Base-by-base conservation (phyloP, 1,140 invertebrate species). In the Stegodyphus mimosarum region DNA sequence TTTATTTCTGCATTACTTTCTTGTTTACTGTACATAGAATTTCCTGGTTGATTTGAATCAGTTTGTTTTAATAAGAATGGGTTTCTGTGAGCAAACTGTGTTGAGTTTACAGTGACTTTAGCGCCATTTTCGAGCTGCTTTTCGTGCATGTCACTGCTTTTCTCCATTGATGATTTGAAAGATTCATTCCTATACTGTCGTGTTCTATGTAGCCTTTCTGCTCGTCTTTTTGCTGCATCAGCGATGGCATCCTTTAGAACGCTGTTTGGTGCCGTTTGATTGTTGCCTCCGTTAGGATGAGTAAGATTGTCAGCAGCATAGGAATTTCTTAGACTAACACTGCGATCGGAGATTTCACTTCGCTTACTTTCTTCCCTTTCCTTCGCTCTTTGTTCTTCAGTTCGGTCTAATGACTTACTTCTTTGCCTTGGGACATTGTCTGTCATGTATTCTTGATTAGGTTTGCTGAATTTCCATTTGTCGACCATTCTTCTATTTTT, bases 391-490 rank as follows among this genome's bases (percentile, higher is more conserved):
- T 76, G 63, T 49, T 78, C 76, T 49, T 86, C 84, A 33, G 18
- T 55, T 50, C 69, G 33, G 55, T 86, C 84, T 66, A 86, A 73
- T 64, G 84, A 86, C 52, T 86, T 86, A 17, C 76, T 78, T 17
- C 69, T 18, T 18, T 64, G 51, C 49, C 70, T 72, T 17, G 18
- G 11, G n/a, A 52, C 18, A 52, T 52, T 55, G 10, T 75, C 60
- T 7, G 1, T 49, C 9, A 48, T 5, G 17, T 7, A n/a, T 55
- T 76, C 73, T n/a, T 53, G 18, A 7, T 64, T 67, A 15, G 64
- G 72, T 64, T 79, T 86, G 6, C 52, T 85, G 52, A 86, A 79
- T 74, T 78, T 86, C 84, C 84, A 86, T 67, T 86, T 86, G 52
- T 86, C 84, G n/a, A 86, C 75, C 2, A 63, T 78, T 17, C 84